Base-by-base conservation (phyloP, 2,797 vertebrate genomes). In the Melanotaenia pygmaea region DNA sequence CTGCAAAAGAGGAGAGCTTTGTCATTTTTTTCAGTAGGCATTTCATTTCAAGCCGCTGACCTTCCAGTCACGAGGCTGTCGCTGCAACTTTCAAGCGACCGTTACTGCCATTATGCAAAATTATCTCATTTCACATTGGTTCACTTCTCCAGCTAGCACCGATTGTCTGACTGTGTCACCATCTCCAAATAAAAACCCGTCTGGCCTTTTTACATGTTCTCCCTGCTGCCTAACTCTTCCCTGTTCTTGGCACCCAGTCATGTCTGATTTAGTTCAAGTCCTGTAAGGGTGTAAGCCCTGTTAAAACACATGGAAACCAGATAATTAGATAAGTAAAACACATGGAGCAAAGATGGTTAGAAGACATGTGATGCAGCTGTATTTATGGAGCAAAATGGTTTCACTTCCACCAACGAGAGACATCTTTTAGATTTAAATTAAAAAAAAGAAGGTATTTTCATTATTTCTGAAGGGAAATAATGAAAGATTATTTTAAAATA, bases 171-270 rank as follows among this genome's bases (percentile, higher is more conserved):
- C 26, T 67, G 58, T 12, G 66, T 91, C 80, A 77, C 70, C 56
- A 14, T 91, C 87, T 88, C 81, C 35, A 14, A 78, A 78, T 69
- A 70, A 75, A 87, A 88, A 75, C 70, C 78, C 77, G 88, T 88
- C 89, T 90, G 88, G 91, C 89, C 90, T 92, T 92, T 91, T 90
- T 88, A 89, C 84, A 84, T 86, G 88, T 90, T 86, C 82, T 72
- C 81, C 82, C 78, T 43, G 79, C 79, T 68, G 77, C 87, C 79
- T 35, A 35, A 72, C 81, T 73, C 60, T 1, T 47, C 47, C 72
- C 74, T 51, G 62, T 24, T 88, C 78, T 76, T 89, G 89, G 88
- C 89, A 90, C 80, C 86, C 85, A 83, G 88, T 92, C 89, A 16
- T 2, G 72, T 90, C 72, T 72, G 11, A 89, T 92, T 90, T 90